Conservation (phyloP, 2,888 invertebrate species). For the Mystacides longicornis region DNA sequence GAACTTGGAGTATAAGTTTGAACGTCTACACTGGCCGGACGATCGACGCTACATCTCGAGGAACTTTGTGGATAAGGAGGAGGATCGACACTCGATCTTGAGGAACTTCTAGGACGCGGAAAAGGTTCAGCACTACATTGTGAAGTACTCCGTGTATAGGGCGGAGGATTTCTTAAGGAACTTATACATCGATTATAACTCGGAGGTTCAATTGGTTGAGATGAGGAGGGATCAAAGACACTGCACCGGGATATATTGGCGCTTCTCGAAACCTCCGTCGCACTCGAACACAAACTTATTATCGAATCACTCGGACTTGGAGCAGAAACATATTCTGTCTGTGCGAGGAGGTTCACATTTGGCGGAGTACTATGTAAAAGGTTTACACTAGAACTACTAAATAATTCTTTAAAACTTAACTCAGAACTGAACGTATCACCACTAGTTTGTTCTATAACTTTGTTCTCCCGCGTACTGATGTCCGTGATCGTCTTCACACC, state of each 20-base stretch:
- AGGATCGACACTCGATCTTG: not conserved
- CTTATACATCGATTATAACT: not conserved
- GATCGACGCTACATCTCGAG: constrained; percentile 1
- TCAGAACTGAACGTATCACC: too few species aligned
- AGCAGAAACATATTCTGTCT: not conserved
- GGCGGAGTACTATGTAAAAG: not conserved
- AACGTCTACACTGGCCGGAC: not conserved
- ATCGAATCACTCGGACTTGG: not conserved
- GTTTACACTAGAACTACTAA: not conserved
- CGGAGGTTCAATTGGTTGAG: not conserved
- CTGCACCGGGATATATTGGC: not conserved
- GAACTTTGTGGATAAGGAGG: constrained; percentile 3
- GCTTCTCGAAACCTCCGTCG: constrained; percentile 1
- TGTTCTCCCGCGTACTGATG: not conserved
- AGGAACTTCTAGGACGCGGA: not conserved
- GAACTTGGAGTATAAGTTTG: not conserved
- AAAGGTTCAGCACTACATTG: not conserved
- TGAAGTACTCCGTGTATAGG: not conserved
- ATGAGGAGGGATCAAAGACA: not conserved
- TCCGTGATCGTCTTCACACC: not conserved
- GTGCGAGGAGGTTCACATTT: not conserved
- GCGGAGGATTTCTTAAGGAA: not conserved
- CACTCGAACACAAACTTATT: not conserved
- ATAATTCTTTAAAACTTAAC: too few species aligned
- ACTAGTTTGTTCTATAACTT: not conserved